Evolutionary conservation across 92 coral and sea anemone species (phyloP).

Genomic region (Umimayanthus chanpuru): DNA sequence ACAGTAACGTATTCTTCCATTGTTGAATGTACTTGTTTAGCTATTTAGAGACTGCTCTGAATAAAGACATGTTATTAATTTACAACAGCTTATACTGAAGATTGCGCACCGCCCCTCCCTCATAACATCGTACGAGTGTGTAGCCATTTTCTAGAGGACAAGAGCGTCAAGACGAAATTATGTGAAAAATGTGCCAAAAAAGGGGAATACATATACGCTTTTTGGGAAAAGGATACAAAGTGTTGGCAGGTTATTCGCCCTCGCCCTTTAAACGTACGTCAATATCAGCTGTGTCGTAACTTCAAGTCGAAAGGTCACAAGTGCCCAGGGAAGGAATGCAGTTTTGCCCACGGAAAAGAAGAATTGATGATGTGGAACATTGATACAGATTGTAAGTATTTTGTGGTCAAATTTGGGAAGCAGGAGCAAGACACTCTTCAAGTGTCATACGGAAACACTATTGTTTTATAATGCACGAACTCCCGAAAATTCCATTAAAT

Average conservation of each 20-base stretch:
- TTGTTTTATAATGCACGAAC: too few relatives aligned
- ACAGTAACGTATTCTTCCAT: too few relatives aligned
- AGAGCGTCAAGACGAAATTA: constrained; percentile 1
- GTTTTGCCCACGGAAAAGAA: constrained; percentile 11
- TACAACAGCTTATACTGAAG: background rate
- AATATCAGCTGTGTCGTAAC: background rate
- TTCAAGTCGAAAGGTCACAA: background rate
- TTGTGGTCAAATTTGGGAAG: background rate
- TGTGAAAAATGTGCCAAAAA: background rate
- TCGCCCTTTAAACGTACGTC: background rate
- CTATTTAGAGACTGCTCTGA: background rate
- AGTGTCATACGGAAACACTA: background rate
- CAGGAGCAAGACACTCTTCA: background rate
- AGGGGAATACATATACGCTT: background rate
- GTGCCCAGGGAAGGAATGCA: background rate
- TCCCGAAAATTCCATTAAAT: too few relatives aligned
- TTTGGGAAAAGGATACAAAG: constrained; percentile 6
- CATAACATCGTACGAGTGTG: constrained; percentile 11
- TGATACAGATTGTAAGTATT: constrained; percentile 4
- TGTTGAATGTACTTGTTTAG: background rate
- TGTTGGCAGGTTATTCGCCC: constrained; percentile 6
- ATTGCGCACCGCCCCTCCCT: background rate
- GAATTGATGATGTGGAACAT: constrained; percentile 15
- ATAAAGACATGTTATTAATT: background rate
- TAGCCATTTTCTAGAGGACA: constrained; percentile 1